Base-by-base conservation (phyloP, 2,113 vertebrate genomes). In the Noctilio leporinus region DNA sequence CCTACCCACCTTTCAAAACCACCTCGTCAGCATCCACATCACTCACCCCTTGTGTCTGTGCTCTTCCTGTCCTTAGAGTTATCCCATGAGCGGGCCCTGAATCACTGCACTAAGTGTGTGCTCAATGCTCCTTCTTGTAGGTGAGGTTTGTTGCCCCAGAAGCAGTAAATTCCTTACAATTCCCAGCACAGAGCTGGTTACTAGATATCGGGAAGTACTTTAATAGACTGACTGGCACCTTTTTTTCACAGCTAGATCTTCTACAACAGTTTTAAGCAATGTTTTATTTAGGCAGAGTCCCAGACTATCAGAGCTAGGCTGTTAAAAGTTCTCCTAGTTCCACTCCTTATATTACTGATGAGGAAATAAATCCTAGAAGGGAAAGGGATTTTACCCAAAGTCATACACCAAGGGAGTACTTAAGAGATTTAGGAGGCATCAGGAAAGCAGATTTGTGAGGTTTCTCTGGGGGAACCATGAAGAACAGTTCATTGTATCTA, bases 301-400 rank as follows among this genome's bases (percentile, higher is more conserved):
- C 19, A 91, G 28, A 91, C 67, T 69, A 85, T 92, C 26, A 93
- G 49, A 80, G 28, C 38, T 83, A 15, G 35, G 72, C 19, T 10
- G 1, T 45, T 65, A 20, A 11, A 11, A 49, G 20, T 84, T 89
- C 76, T 95, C 76, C 82, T 51, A 69, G 20, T 86, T 75, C n/a
- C 70, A 76, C 7, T 17, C 49, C 67, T 92, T 93, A 40, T 24
- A 64, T 70, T 95, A 93, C 35, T 57, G 57, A 93, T 59, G 24
- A 90, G 24, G 38, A 95, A 75, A 73, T 91, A 72, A 76, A 67
- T 62, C 49, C 76, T 86, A 47, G 33, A 64, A 85, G 40, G 38
- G 33, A 77, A 95, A 88, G n/a, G 40, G 77, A 96, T 84, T 84
- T 93, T 94, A 76, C 20, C 78, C 85, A 84, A 91, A 91, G 47